A percentile compares a stretch with the other conserved stretches of the same genome.
phyloP scores from a whole-genome alignment of 2,113 vertebrate species.

The Bufo gargarizans region DNA sequence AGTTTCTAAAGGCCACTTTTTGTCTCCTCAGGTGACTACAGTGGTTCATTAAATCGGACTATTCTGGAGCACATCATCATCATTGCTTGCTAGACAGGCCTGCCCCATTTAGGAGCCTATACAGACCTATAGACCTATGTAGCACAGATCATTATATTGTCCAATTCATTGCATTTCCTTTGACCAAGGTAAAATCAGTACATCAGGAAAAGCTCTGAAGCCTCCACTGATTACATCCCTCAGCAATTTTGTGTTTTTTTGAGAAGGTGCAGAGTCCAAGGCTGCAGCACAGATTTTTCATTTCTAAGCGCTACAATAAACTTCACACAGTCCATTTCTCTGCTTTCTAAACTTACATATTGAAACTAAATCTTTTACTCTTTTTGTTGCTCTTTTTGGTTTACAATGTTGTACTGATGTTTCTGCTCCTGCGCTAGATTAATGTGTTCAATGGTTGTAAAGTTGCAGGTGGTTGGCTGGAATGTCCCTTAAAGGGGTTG shows the following conservation, averaged over 20 bases:
- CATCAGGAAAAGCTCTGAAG: neutral
- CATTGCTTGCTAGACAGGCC: neutral
- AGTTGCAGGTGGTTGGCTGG: no score
- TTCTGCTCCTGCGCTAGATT: neutral
- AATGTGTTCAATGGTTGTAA: neutral
- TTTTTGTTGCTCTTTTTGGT: neutral
- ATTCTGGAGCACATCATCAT: neutral
- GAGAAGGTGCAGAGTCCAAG: neutral
- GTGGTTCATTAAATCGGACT: neutral
- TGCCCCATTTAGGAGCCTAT: neutral
- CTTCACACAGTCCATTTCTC: neutral
- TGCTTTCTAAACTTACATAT: neutral
- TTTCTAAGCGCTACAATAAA: neutral
- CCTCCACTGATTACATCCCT: neutral
- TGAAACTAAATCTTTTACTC: neutral
- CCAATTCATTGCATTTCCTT: neutral
- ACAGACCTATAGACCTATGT: neutral
- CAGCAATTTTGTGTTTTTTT: neutral
- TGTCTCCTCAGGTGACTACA: neutral
- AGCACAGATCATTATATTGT: neutral
- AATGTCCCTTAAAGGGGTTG: no score
- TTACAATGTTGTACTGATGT: neutral
- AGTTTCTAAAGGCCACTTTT: neutral
- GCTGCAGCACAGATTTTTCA: neutral
- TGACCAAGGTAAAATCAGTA: constrained; percentile 16